Percentiles rank a stretch among this genome's conserved stretches.
phyloP scores from a whole-genome alignment of 2,797 vertebrate species.

The Ceyx erithaca region DNA sequence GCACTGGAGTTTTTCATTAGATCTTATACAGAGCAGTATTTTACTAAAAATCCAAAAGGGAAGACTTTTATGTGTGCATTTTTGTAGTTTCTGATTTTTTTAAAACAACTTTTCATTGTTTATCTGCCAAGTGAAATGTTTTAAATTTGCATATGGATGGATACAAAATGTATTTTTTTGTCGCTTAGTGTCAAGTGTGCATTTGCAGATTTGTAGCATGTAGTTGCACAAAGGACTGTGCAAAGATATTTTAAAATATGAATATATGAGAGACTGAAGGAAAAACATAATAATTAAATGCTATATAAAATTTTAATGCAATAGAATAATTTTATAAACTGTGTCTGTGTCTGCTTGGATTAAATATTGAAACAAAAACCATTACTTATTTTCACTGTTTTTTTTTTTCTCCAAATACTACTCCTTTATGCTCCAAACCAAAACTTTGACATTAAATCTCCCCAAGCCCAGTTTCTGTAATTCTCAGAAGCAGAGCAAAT shows the following conservation, averaged over 20 bases:
- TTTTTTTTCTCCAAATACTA: conserved; percentile 47
- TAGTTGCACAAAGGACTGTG: conserved; percentile 72
- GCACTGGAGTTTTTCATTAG: conserved; percentile 83
- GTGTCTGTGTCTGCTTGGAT: conserved; percentile 69
- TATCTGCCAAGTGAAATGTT: conserved; percentile 79
- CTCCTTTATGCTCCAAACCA: neutral
- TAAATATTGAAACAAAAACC: conserved; percentile 65
- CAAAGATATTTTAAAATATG: conserved; percentile 77
- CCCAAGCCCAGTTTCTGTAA: neutral
- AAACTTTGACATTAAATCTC: neutral
- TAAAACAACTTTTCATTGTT: conserved; percentile 78
- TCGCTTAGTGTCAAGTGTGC: conserved; percentile 76
- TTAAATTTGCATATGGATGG: conserved; percentile 79
- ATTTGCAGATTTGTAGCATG: conserved; percentile 81
- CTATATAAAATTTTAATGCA: conserved; percentile 78
- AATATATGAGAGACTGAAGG: conserved; percentile 73
- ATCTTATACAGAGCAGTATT: conserved; percentile 85
- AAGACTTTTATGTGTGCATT: conserved; percentile 82
- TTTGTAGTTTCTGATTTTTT: conserved; percentile 81
- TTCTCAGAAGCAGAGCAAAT: neutral
- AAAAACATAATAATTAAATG: conserved; percentile 70
- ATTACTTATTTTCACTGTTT: conserved; percentile 46
- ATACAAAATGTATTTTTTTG: conserved; percentile 79
- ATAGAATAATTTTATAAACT: conserved; percentile 77
- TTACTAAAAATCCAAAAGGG: conserved; percentile 84